Conservation (phyloP, 2,888 invertebrate genomes). For the Hydrotaea cyrtoneurina region DNA sequence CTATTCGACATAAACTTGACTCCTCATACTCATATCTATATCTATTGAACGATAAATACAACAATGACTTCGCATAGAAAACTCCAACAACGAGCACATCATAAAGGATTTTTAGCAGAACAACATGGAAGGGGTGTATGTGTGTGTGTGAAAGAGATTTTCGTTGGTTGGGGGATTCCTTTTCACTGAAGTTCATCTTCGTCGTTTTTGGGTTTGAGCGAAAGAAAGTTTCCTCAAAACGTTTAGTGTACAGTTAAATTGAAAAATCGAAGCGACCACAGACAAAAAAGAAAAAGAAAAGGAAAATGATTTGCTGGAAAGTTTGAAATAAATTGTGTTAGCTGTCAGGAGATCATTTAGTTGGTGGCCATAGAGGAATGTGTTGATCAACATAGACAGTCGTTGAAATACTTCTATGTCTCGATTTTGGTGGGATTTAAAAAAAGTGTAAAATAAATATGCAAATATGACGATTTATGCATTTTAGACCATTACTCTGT, state of each 20-base stretch:
- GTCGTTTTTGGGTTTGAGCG: background rate
- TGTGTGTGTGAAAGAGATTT: background rate
- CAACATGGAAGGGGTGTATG: too few species aligned
- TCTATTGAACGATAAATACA: background rate
- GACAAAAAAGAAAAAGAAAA: background rate
- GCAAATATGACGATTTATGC: too few species aligned
- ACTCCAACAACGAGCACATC: background rate
- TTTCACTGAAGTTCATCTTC: background rate
- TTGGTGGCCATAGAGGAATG: background rate
- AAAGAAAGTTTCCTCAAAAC: background rate
- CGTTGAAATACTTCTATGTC: too few species aligned
- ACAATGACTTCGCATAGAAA: background rate
- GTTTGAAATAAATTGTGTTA: conserved; percentile 11
- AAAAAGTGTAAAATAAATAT: too few species aligned
- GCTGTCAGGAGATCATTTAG: background rate
- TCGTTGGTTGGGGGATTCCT: background rate
- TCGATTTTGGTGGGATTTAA: too few species aligned
- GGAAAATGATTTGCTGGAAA: background rate
- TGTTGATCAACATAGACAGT: too few species aligned
- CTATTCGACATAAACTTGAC: background rate
- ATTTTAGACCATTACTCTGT: too few species aligned
- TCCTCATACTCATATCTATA: background rate
- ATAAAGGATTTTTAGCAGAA: background rate
- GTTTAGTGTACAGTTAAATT: conserved; percentile 4
- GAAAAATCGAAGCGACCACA: background rate